These are phyloP conservation scores for Caenorhabditis latens DNA, from an alignment of 1,140 invertebrate genomes.

Conservation along the genomic window DNA sequence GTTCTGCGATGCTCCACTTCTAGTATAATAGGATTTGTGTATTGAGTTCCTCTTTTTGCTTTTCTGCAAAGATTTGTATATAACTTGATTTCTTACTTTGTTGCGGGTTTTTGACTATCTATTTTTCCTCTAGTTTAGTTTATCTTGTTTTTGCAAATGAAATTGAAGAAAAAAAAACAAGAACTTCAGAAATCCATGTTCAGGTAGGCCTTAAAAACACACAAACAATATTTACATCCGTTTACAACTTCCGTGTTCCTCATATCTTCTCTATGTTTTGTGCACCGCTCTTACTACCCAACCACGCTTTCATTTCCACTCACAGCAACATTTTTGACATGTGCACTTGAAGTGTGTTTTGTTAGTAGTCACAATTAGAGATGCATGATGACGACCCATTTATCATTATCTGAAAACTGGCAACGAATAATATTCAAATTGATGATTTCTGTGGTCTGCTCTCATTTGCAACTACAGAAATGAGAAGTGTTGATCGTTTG, in stretches of 20 bases:
- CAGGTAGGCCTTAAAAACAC: background rate
- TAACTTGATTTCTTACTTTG: constrained; percentile 41
- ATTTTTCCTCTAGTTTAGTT: background rate
- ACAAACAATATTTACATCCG: background rate
- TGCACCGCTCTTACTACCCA: background rate
- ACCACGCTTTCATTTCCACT: background rate
- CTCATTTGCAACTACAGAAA: background rate
- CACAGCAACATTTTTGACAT: constrained; percentile 36
- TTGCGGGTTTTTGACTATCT: constrained; percentile 6
- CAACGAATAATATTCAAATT: background rate
- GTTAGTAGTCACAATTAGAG: background rate
- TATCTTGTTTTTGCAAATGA: too few species aligned
- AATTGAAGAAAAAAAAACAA: too few species aligned
- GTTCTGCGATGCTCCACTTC: constrained; percentile 14
- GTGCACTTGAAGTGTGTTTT: constrained; percentile 46
- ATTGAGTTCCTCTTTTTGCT: background rate
- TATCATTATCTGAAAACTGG: background rate
- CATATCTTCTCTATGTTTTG: constrained; percentile 4
- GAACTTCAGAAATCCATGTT: background rate
- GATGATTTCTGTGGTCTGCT: background rate
- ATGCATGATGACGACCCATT: constrained; percentile 31
- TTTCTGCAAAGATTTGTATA: background rate
- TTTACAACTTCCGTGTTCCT: constrained; percentile 36
- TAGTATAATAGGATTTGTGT: constrained; percentile 25
- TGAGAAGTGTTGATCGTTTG: too few species aligned